These are phyloP conservation scores for Cheilosia urbana DNA, from an alignment of 2,888 invertebrate species.

Conservation along the genomic window DNA sequence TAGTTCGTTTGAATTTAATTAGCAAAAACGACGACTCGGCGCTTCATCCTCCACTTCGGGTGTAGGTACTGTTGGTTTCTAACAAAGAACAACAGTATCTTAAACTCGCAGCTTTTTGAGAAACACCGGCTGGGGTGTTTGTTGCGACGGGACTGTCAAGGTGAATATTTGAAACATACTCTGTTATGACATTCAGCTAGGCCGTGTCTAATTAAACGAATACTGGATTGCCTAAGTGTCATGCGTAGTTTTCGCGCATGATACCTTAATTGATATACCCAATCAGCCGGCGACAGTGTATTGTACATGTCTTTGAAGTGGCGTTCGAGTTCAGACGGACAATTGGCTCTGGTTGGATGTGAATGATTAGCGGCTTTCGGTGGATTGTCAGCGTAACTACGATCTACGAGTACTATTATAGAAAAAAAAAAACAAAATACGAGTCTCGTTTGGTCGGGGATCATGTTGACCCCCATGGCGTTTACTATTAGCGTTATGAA, in stretches of 20 bases:
- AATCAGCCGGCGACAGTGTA: background rate
- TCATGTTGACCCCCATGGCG: no score
- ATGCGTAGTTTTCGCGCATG: background rate
- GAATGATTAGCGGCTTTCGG: background rate
- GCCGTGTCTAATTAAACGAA: conserved; percentile 7
- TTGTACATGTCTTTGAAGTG: background rate
- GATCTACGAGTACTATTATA: no score
- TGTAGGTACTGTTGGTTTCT: conserved; percentile 38
- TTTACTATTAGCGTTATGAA: no score
- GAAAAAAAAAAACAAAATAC: no score
- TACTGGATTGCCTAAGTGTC: background rate
- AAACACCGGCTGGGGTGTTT: conserved; percentile 9
- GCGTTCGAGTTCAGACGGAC: background rate
- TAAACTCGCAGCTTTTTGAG: background rate
- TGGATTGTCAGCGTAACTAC: background rate
- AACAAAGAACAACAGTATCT: conserved; percentile 16
- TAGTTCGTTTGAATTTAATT: conserved; percentile 58
- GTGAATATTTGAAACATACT: conserved; percentile 5
- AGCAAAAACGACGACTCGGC: conserved; percentile 57
- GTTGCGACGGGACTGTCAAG: conserved; percentile 6
- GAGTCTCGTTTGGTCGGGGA: no score
- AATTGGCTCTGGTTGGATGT: background rate
- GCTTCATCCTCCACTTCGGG: conserved; percentile 30
- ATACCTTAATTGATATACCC: conserved; percentile 1
- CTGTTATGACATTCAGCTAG: background rate